Base-by-base conservation (phyloP, 2,797 vertebrate species). In the Jordanella pulchra region DNA sequence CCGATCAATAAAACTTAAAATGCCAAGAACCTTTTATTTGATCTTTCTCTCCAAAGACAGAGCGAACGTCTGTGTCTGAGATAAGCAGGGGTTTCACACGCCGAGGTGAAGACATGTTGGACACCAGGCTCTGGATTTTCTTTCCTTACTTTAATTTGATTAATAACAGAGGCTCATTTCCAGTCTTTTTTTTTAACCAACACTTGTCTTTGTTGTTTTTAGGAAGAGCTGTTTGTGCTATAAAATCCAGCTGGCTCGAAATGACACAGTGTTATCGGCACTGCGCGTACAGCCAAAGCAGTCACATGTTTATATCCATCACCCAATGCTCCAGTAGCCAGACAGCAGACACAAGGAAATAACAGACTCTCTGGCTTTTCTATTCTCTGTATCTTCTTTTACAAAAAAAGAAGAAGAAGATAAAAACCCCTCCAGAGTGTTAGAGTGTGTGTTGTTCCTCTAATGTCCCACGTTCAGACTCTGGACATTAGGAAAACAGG, bases 1-100 rank as follows among this genome's bases (percentile, higher is more conserved):
- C 89, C 87, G 79, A 91, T 92, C 91, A 80, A 92, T 92, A 89
- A 87, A 89, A 92, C 85, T 88, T 91, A 88, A 92, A 92, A 92
- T 91, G 89, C 88, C 90, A 90, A 88, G 84, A 89, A 90, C 82
- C 89, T 89, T 89, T 87, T 84, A 87, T 90, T 90, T 86, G 89
- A 91, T 91, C 87, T 79, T 84, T 84, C 73, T 89, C 87, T 86
- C 83, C 78, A 60, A 73, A 84, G 85, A 84, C 79, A 45, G 79
- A 67, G 83, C 77, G 73, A 77, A 75, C 67, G 76, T 61, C 81
- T 80, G 89, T 12, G 71, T 85, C 80, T 82, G 83, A 87, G 90
- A 91, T 93, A 91, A 92, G 90, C 87, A 75, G 0, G 56, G 84
- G 85, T 86, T 86, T 92, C 88, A 83, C 89, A 72, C 79, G 39